phyloP scores from a whole-genome alignment of 2,888 invertebrate species.

The Galeopsomyia nigrocyanea region DNA sequence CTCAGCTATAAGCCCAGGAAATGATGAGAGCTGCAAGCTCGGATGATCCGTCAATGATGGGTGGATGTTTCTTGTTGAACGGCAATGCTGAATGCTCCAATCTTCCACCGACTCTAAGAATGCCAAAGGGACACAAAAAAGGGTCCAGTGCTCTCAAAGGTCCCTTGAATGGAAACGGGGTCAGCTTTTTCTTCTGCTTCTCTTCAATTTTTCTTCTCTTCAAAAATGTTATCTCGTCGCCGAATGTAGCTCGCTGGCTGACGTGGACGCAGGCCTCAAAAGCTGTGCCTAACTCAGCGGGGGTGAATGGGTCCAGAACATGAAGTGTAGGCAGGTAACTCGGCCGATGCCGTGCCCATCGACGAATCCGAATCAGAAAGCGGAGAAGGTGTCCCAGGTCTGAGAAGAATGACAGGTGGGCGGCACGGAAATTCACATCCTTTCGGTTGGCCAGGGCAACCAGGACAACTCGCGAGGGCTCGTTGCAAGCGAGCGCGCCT shows the following conservation, averaged over 20 bases:
- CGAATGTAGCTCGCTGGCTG: neutral
- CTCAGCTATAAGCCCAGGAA: slow-evolving; percentile 10
- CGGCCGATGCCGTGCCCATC: neutral
- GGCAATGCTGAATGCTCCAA: neutral
- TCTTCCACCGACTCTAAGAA: slow-evolving; percentile 14
- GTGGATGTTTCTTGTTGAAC: slow-evolving; percentile 1
- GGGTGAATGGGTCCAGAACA: neutral
- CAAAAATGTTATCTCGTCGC: neutral
- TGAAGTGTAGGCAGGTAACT: no score
- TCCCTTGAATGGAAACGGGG: neutral
- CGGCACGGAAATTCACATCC: no score
- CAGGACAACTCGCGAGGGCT: neutral
- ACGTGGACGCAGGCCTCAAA: neutral
- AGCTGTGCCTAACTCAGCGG: neutral
- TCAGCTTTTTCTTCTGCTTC: neutral
- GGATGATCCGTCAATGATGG: neutral
- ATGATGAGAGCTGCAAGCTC: slow-evolving; percentile 4
- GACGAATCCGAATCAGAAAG: neutral
- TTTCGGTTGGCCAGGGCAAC: no score
- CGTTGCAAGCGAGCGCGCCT: neutral
- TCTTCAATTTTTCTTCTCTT: no score
- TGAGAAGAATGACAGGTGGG: neutral
- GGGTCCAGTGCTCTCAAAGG: neutral
- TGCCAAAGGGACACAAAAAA: neutral
- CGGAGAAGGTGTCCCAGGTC: neutral